Conservation (phyloP, 2,797 vertebrate species). For the Tinamus major region DNA sequence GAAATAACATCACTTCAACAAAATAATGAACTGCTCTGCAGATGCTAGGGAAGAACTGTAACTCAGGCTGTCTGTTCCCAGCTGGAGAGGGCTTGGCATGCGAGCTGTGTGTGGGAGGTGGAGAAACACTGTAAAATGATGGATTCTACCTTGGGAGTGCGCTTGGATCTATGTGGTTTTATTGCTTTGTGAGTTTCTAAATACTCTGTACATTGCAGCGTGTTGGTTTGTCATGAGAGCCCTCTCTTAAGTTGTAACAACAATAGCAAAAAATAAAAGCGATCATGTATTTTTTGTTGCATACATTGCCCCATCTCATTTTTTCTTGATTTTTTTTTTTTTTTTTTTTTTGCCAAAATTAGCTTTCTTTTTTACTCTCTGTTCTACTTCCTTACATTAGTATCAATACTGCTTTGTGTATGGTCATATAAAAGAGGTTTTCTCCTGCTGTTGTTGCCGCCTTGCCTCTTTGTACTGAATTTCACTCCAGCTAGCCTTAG, state of each 20-base stretch:
- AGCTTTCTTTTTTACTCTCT: neutral
- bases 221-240: neutral
- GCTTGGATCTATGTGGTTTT: neutral
- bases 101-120: accelerated
- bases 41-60: neutral
- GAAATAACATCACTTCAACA: constrained; percentile 78
- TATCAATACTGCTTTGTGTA: neutral
- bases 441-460: neutral
- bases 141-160: neutral
- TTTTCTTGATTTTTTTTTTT: neutral
- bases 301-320: neutral
- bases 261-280: neutral
- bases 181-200: neutral
- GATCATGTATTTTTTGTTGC: neutral
- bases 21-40: neutral
- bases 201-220: neutral
- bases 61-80: neutral
- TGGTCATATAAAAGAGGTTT: neutral
- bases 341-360: neutral
- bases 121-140: neutral
- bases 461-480: neutral
- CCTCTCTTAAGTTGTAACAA: constrained; percentile 11
- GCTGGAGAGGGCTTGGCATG: neutral
- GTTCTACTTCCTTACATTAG: neutral
- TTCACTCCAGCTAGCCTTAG: neutral